A percentile compares a stretch with the other conserved stretches of the same genome.
These are phyloP conservation scores for Cremastobaeus sp. DNA, from an alignment of 2,888 invertebrate species.

Conservation along the genomic window DNA sequence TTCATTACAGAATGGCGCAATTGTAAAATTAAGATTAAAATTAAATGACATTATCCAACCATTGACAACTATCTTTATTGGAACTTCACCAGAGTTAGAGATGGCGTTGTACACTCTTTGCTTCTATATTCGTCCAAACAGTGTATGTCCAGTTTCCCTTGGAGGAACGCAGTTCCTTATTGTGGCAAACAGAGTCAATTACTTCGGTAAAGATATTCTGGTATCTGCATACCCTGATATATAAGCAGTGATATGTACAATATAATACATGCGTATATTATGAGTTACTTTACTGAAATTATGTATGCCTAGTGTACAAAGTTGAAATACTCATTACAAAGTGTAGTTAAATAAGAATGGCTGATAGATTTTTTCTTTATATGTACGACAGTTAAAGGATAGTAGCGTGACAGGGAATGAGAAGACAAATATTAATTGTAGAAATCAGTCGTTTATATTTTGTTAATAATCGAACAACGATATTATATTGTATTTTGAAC, in stretches of 20 bases:
- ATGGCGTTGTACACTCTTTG: constrained; percentile 94
- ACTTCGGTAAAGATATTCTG: constrained; percentile 88
- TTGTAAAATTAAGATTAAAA: constrained; percentile 86
- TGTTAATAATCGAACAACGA: too few species aligned
- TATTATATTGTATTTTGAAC: too few species aligned
- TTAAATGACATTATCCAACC: constrained; percentile 87
- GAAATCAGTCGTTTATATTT: not conserved
- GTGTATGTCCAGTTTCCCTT: constrained; percentile 86
- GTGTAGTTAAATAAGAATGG: constrained; percentile 26
- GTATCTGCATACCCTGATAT: constrained; percentile 91
- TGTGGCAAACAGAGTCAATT: constrained; percentile 85
- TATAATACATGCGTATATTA: too few species aligned
- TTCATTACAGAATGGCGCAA: constrained; percentile 84
- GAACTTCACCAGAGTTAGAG: constrained; percentile 94
- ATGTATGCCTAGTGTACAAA: constrained; percentile 28
- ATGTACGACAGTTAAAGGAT: too few species aligned
- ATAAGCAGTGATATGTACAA: too few species aligned
- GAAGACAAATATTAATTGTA: too few species aligned
- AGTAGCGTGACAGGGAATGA: not conserved
- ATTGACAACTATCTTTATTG: constrained; percentile 88
- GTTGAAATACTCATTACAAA: constrained; percentile 44
- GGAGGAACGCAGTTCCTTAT: constrained; percentile 85
- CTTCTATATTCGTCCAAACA: constrained; percentile 87
- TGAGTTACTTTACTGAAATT: too few species aligned
- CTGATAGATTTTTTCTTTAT: too few species aligned